A percentile compares a stretch with the other conserved stretches of the same genome.
Conservation (phyloP, 53 echinoderm and acorn worm genomes). For the Stichopus horrens region DNA sequence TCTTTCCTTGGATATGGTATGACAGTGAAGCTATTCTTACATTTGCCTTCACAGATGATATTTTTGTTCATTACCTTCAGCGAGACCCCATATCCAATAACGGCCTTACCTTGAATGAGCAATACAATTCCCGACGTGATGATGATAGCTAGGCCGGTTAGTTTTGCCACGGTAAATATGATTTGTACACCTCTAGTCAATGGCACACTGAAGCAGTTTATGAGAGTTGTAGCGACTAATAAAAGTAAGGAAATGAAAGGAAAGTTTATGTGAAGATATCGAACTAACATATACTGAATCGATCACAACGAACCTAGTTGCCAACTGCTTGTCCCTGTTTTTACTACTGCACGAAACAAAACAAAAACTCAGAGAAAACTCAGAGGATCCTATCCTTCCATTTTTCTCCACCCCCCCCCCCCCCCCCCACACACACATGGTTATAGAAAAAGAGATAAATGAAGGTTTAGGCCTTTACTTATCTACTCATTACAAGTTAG, state of each 20-base stretch:
- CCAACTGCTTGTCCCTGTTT: too few relatives aligned
- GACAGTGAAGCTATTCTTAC: neutral
- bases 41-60: too few relatives aligned
- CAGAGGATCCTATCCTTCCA: neutral
- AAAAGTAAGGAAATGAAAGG: neutral
- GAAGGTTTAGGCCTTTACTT: neutral
- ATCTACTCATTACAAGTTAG: too few relatives aligned
- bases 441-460: neutral
- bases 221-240: constrained; percentile 45
- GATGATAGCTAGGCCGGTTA: constrained; percentile 61
- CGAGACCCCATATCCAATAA: neutral
- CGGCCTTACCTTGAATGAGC: constrained; percentile 53
- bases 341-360: too few relatives aligned
- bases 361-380: neutral
- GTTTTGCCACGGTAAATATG: constrained; percentile 62
- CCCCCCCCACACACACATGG: neutral
- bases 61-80: neutral
- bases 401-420: neutral
- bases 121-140: constrained; percentile 50
- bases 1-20: neutral
- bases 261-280: too few relatives aligned
- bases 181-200: constrained; percentile 52
- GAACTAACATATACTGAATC: too few relatives aligned
- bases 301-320: too few relatives aligned
- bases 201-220: constrained; percentile 57